Evolutionary conservation across 2,888 invertebrate species (phyloP), one percentile per base, ranked within the genome.

Genomic region (Athalia cordata): DNA sequence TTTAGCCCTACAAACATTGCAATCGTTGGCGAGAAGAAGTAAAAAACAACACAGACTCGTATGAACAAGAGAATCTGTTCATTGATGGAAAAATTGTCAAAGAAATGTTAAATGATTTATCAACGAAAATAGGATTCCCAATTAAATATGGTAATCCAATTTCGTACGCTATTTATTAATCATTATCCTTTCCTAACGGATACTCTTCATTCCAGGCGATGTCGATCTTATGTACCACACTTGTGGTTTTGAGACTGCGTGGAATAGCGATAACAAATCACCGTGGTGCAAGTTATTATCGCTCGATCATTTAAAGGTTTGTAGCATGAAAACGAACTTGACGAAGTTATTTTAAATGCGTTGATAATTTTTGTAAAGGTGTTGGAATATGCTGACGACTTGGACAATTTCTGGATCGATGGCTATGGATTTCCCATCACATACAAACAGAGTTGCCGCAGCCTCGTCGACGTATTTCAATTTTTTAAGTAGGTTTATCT

Each of bases 231-330:
- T 97, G 90, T 95, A 95, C 86, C 92, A 93, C 82, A 93, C 93
- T 57, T 97, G 97, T 90, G 94, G 93, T 0, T 97, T 94, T 89
- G 97, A 97, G 91, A 96, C 95, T 4, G 95, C 97, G n/a, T 96
- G 96, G 95, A 91, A 93, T 79, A 93, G 93, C 82, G 89, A 91
- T 80, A 85, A 86, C 50, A 84, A 87, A 59, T 96, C 96, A 5
- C 95, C 96, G 0, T 97, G 97, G 97, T 97, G 97, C 91, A 92
- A 92, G 81, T 91, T 93, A 52, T 95, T 97, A 86, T 92, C 94
- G 81, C 85, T 91, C 78, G 89, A 93, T 4, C 93, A 70, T 13
- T 78, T 68, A 29, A 9, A 64, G 65, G 65, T 79, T n/a, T n/a
- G 49, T 79, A 47, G 29, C 29, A 29, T 29, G 29, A 29, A 29